Percentiles rank a stretch among this genome's conserved stretches.
Evolutionary conservation across 1,140 invertebrate species (phyloP).

Genomic region (Aphis gossypii): DNA sequence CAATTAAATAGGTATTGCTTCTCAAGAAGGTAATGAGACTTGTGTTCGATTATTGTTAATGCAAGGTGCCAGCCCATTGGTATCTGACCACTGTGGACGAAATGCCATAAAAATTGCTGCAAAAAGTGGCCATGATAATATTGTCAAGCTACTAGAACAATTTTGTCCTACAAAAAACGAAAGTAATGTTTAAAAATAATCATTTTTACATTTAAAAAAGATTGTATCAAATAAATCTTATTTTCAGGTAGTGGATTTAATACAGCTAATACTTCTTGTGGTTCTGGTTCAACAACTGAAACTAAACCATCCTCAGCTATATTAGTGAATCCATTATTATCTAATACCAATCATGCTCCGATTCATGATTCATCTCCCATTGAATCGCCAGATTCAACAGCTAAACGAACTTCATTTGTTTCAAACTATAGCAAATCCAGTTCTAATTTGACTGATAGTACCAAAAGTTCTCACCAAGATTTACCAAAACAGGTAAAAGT

Average conservation of each 20-base stretch:
- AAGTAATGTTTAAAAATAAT: constrained; percentile 36
- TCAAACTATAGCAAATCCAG: constrained; percentile 77
- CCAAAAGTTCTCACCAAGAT: constrained; percentile 70
- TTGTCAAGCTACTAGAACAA: constrained; percentile 74
- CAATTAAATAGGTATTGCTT: constrained; percentile 74
- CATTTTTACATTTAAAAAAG: neutral
- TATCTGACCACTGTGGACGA: constrained; percentile 89
- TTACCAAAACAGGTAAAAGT: constrained; percentile 60
- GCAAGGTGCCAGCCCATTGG: constrained; percentile 89
- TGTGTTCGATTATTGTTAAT: constrained; percentile 86
- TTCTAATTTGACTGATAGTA: constrained; percentile 74
- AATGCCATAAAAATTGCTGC: constrained; percentile 79
- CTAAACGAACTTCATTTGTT: constrained; percentile 75
- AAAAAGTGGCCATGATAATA: constrained; percentile 78
- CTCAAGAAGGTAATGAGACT: constrained; percentile 89
- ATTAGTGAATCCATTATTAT: constrained; percentile 64
- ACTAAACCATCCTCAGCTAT: constrained; percentile 75
- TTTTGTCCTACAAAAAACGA: constrained; percentile 48
- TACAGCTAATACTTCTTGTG: constrained; percentile 50
- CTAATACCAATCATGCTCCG: constrained; percentile 60
- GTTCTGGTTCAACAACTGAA: constrained; percentile 70
- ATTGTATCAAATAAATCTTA: neutral
- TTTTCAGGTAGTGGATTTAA: constrained; percentile 45
- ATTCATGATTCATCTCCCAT: constrained; percentile 61
- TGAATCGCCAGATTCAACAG: constrained; percentile 74